A percentile compares a stretch with the other conserved stretches of the same genome.
phyloP scores from a whole-genome alignment of 2,797 vertebrate genomes.

The Pampus argenteus region DNA sequence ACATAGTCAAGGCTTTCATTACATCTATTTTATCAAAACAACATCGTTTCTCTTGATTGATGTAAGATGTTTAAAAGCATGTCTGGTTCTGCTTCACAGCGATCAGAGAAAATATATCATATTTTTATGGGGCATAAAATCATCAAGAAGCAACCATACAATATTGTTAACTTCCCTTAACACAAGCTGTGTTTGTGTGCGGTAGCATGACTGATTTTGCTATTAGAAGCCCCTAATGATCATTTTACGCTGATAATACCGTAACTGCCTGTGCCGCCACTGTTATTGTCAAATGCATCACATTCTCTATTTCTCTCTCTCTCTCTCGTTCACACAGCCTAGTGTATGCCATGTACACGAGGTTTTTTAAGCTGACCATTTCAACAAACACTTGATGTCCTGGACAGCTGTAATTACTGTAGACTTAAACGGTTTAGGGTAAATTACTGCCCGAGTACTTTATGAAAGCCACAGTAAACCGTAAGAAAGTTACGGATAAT shows the following conservation, averaged over 20 bases:
- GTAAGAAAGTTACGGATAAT: conserved; percentile 26
- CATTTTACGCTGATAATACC: conserved; percentile 69
- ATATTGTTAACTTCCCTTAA: conserved; percentile 47
- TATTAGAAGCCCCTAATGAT: conserved; percentile 74
- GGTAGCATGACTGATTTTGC: conserved; percentile 72
- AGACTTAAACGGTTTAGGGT: conserved; percentile 33
- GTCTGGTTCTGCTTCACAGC: conserved; percentile 23
- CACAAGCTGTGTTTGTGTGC: conserved; percentile 60
- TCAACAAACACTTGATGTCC: conserved; percentile 38
- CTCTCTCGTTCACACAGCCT: conserved; percentile 16
- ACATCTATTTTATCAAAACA: neutral
- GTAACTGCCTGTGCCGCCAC: conserved; percentile 57
- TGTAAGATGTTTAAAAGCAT: conserved; percentile 22
- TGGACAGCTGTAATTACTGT: conserved; percentile 34
- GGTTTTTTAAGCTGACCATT: conserved; percentile 47
- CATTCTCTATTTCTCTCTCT: conserved; percentile 1
- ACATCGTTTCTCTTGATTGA: neutral
- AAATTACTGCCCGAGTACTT: conserved; percentile 29
- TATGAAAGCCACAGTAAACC: neutral
- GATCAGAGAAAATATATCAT: conserved; percentile 30
- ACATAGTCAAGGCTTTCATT: conserved; percentile 7
- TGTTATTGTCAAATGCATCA: conserved; percentile 61
- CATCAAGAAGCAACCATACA: conserved; percentile 44
- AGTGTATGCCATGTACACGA: conserved; percentile 2
- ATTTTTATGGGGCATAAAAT: conserved; percentile 45